phyloP scores from a whole-genome alignment of 2,888 invertebrate genomes.

The Eupithecia abbreviata region DNA sequence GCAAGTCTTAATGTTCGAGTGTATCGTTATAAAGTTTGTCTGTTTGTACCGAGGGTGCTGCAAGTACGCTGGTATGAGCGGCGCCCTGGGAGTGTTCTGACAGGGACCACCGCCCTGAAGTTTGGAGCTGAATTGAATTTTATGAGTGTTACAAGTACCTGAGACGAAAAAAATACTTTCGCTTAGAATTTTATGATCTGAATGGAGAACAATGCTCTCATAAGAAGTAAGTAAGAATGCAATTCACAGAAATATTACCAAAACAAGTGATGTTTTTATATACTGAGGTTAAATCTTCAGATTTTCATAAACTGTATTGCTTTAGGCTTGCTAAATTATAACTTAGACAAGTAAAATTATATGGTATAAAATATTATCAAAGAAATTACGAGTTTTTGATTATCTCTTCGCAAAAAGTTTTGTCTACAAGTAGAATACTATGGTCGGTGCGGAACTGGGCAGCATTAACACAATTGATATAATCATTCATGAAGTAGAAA shows the following conservation, averaged over 20 bases:
- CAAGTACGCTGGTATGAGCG: background rate
- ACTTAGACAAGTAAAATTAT: too few relatives aligned
- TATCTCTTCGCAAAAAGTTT: too few relatives aligned
- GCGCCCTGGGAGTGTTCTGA: background rate
- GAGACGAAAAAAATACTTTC: background rate
- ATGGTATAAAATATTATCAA: too few relatives aligned
- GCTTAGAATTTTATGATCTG: background rate
- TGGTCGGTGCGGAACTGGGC: too few relatives aligned
- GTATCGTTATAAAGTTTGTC: conserved; percentile 28
- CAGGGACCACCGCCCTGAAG: background rate
- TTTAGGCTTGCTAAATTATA: too few relatives aligned
- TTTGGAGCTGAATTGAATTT: conserved; percentile 19
- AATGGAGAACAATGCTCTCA: too few relatives aligned
- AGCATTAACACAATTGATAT: too few relatives aligned
- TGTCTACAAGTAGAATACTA: too few relatives aligned
- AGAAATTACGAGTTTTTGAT: too few relatives aligned
- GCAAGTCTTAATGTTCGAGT: conserved; percentile 24
- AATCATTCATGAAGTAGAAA: too few relatives aligned
- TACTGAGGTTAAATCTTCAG: too few relatives aligned
- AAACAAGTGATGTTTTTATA: background rate
- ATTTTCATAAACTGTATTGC: too few relatives aligned
- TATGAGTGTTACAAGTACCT: conserved; percentile 3
- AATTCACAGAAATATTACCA: background rate
- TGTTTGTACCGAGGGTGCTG: conserved; percentile 8
- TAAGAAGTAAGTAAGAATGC: background rate